phyloP scores from a whole-genome alignment of 1,140 invertebrate species.

The Pteromalus puparum region DNA sequence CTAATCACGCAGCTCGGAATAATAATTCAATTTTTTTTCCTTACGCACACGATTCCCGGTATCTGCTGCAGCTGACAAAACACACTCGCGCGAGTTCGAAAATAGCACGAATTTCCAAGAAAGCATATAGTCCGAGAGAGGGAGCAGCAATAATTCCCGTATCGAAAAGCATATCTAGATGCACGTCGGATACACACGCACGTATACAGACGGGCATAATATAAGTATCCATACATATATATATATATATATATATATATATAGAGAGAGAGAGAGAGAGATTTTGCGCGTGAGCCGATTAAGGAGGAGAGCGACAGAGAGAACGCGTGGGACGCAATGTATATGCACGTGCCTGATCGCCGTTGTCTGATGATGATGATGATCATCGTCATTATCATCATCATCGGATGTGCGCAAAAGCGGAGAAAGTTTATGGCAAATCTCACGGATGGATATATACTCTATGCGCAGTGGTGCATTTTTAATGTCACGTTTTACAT shows the following conservation, averaged over 20 bases:
- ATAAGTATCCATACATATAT: neutral
- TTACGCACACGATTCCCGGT: neutral
- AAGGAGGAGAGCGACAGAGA: neutral
- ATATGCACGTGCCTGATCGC: neutral
- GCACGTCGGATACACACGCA: neutral
- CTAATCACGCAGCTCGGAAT: neutral
- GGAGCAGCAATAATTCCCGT: neutral
- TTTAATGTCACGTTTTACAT: constrained; percentile 27
- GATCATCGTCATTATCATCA: neutral
- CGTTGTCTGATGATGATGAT: constrained; percentile 1
- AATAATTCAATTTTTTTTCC: neutral
- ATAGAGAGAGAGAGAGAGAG: too few relatives aligned
- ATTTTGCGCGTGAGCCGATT: constrained; percentile 26
- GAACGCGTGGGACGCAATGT: neutral
- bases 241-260: too few relatives aligned
- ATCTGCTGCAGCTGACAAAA: constrained; percentile 3
- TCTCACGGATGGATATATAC: neutral
- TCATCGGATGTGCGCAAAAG: constrained; percentile 13
- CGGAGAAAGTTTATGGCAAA: constrained; percentile 9
- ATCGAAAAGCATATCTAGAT: constrained; percentile 26
- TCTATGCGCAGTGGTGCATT: neutral
- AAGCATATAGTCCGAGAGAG: neutral
- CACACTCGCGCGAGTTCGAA: neutral
- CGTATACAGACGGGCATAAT: neutral
- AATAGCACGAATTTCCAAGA: neutral